Evolutionary conservation across 2,797 vertebrate species (phyloP).

Genomic region (Molothrus aeneus): DNA sequence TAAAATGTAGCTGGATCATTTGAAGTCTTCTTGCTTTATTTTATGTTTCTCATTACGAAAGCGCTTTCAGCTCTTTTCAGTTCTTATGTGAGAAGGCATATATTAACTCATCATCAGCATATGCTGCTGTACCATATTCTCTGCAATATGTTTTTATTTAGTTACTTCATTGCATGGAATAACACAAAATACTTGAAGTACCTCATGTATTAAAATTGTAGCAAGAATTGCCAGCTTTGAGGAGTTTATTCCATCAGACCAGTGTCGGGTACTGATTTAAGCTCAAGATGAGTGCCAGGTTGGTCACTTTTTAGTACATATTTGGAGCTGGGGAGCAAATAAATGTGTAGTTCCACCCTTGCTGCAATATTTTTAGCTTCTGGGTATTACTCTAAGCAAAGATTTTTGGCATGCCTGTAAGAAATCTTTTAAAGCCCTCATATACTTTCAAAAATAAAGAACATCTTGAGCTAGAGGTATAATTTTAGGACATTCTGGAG

Average conservation of each 20-base stretch:
- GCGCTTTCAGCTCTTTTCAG: neutral
- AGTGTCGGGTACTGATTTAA: neutral
- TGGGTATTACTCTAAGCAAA: neutral
- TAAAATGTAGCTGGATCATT: neutral
- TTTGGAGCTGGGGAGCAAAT: neutral
- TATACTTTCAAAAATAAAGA: neutral
- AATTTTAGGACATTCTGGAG: constrained; percentile 19
- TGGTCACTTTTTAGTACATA: neutral
- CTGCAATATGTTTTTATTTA: neutral
- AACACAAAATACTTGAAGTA: neutral
- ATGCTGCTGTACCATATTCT: neutral
- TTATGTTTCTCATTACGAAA: neutral
- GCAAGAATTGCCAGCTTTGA: neutral
- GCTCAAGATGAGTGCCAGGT: neutral
- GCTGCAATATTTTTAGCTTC: neutral
- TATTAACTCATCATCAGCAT: neutral
- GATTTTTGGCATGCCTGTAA: neutral
- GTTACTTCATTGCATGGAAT: neutral
- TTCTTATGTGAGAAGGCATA: neutral
- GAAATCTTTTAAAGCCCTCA: neutral
- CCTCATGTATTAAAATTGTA: neutral
- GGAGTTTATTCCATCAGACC: neutral
- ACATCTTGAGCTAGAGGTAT: neutral
- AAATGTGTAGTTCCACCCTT: neutral
- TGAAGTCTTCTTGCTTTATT: neutral